Evolutionary conservation across 2,113 vertebrate genomes (phyloP).

Genomic region (Sinocyclocheilus grahami): DNA sequence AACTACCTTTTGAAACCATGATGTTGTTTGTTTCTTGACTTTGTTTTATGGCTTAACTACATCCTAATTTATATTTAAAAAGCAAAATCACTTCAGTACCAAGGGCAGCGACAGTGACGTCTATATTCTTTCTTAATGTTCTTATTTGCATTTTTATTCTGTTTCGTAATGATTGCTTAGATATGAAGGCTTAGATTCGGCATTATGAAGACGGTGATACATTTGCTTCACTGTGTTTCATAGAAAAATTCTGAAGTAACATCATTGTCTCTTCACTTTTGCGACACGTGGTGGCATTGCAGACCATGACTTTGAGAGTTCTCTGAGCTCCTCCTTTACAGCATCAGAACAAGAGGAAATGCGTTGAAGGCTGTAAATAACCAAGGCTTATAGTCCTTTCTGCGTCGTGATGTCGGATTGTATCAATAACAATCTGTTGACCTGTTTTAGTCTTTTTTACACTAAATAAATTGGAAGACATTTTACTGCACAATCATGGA

Average conservation of each 20-base stretch:
- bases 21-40: too few relatives aligned
- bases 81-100: background rate
- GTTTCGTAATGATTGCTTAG: background rate
- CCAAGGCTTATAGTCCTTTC: background rate
- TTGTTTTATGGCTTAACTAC: too few relatives aligned
- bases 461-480: background rate
- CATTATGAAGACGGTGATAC: background rate
- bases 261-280: background rate
- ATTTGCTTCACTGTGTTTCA: background rate
- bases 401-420: background rate
- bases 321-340: slow-evolving; percentile 53
- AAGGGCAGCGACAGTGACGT: background rate
- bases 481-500: background rate
- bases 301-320: slow-evolving; percentile 62
- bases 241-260: too few relatives aligned
- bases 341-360: slow-evolving; percentile 19
- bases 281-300: slow-evolving; percentile 65
- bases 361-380: background rate
- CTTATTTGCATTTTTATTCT: background rate
- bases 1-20: too few relatives aligned
- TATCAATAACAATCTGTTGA: background rate
- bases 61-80: background rate
- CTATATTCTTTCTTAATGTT: background rate
- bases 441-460: background rate
- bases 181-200: background rate